Evolutionary conservation across 2,113 vertebrate species (phyloP).

Genomic region (Turnix velox): DNA sequence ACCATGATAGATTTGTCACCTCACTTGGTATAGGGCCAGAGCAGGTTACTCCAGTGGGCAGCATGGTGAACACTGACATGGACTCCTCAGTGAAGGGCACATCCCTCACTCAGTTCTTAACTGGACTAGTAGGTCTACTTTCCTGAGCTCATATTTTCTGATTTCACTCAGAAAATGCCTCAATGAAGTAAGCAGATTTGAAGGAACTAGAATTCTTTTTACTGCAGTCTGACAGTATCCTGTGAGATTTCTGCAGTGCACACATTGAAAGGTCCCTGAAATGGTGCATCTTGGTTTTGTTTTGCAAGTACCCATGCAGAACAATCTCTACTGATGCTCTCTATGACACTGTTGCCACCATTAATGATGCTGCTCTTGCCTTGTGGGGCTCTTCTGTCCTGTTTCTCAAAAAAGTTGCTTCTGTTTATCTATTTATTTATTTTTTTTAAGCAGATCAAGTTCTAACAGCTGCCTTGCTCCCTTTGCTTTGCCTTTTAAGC

Average conservation of each 20-base stretch:
- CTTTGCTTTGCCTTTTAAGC: constrained; percentile 23
- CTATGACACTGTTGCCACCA: not conserved
- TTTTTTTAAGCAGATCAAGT: not conserved
- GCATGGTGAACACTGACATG: fast-evolving
- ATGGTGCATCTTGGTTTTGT: not conserved
- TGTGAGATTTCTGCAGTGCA: not conserved
- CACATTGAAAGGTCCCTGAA: not conserved
- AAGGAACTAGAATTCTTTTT: not conserved
- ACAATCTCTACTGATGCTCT: not conserved
- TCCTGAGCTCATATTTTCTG: not conserved
- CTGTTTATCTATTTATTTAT: not conserved
- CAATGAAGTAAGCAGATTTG: not conserved
- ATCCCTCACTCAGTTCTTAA: not conserved
- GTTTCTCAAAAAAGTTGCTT: not conserved
- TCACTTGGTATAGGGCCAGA: not conserved
- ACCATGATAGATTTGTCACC: not conserved
- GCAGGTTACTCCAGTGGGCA: not conserved
- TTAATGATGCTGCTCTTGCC: not conserved
- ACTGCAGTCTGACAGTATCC: not conserved
- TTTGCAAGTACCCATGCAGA: not conserved
- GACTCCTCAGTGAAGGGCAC: not conserved
- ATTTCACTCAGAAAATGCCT: not conserved
- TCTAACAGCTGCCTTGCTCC: not conserved
- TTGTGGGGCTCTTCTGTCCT: not conserved
- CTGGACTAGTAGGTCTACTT: not conserved